Base-by-base conservation (phyloP, 2,888 invertebrate genomes). In the Leucozona laternaria region DNA sequence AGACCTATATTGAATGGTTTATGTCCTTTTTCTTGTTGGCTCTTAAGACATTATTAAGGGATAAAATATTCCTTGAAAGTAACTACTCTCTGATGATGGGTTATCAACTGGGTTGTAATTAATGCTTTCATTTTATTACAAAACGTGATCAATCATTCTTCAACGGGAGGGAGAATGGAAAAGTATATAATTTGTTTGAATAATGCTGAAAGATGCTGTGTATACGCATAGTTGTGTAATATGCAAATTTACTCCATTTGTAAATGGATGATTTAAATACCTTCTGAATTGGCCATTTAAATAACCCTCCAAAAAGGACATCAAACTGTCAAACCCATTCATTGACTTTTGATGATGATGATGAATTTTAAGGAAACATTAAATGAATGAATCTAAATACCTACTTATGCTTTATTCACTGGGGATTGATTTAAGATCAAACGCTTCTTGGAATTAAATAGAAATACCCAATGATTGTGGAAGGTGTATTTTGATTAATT, bases 131-230 rank as follows among this genome's bases (percentile, higher is more conserved):
- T 31, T 64, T 15, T 48, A 5, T 43, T n/a, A 31, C 28, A 48
- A 31, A 31, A 48, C 6, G 31, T 64, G 11, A 64, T 64, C 22
- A 64, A 64, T 64, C 48, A 48, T 64, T 58, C 13, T 22, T 43
- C 15, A 8, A 60, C 0, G 15, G 60, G 5, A 10, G 22, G 20
- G 20, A 37, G 1, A 10, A 13, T 6, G 8, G 7, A 5, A 3
- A 4, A n/a, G n/a, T n/a, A 1, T 28, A 20, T 17, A 4, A n/a
- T n/a, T n/a, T 1, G 22, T 60, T 8, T 40, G 22, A 22, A 64
- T 64, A 45, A 64, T 17, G 25, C 5, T 62, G 22, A 43, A 43
- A 62, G 25, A 62, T 62, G 25, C 8, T 64, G 11, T 17, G n/a
- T n/a, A n/a, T n/a, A n/a, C n/a, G n/a, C n/a, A 17, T 8, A 28